Evolutionary conservation across 2,113 vertebrate species (phyloP).

Genomic region (Catagonus wagneri): DNA sequence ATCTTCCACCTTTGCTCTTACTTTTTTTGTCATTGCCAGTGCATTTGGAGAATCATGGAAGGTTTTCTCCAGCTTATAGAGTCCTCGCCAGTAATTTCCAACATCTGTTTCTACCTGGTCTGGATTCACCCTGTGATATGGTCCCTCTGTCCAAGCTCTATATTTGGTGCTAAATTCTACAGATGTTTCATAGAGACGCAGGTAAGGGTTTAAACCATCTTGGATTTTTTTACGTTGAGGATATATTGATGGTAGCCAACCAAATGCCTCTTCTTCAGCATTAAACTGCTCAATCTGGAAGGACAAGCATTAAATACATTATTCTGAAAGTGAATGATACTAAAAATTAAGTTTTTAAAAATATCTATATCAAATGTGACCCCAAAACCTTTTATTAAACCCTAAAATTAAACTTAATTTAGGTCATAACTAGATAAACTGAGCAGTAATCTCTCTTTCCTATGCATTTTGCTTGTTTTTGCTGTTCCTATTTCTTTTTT

Average conservation of each 20-base stretch:
- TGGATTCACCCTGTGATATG: conserved; percentile 90
- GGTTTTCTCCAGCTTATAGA: conserved; percentile 92
- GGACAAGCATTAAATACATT: not conserved
- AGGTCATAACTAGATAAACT: not conserved
- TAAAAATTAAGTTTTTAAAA: conserved; percentile 32
- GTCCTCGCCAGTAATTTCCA: conserved; percentile 89
- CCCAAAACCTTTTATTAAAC: not conserved
- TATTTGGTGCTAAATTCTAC: conserved; percentile 89
- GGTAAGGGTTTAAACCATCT: conserved; percentile 90
- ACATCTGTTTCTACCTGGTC: conserved; percentile 90
- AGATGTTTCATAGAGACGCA: conserved; percentile 90
- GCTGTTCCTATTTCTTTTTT: not conserved
- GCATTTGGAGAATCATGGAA: conserved; percentile 89
- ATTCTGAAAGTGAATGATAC: not conserved
- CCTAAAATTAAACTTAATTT: conserved; percentile 10
- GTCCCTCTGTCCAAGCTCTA: conserved; percentile 89
- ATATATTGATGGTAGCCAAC: conserved; percentile 91
- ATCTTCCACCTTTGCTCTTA: conserved; percentile 89
- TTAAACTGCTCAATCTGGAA: conserved; percentile 93
- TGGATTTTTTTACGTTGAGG: conserved; percentile 90
- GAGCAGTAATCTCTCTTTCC: not conserved
- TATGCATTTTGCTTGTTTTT: not conserved
- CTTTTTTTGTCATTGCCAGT: conserved; percentile 86
- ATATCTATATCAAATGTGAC: not conserved
- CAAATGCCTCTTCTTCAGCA: conserved; percentile 92